These are phyloP conservation scores for Pangasius larnaudii DNA, from an alignment of 2,797 vertebrate genomes.

Conservation along the genomic window DNA sequence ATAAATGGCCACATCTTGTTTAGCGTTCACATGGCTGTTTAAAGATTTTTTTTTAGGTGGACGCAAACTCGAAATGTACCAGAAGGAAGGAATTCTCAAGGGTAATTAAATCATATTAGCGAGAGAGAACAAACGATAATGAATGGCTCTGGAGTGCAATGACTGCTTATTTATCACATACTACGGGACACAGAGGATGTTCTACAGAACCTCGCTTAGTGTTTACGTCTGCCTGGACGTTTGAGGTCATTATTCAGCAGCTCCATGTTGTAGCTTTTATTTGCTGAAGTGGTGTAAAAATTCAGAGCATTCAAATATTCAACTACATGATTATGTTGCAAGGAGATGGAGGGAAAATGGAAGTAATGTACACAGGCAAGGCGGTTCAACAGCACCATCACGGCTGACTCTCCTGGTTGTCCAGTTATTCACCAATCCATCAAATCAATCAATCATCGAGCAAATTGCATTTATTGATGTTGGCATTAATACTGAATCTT, in stretches of 20 bases:
- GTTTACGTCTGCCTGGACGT: slow-evolving; percentile 18
- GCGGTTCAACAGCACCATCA: not conserved
- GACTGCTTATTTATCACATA: slow-evolving; percentile 30
- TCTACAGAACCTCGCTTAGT: not conserved
- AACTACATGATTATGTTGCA: not conserved
- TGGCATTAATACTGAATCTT: not conserved
- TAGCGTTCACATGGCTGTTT: not conserved
- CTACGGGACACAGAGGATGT: not conserved
- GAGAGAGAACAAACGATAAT: slow-evolving; percentile 35
- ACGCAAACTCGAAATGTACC: slow-evolving; percentile 39
- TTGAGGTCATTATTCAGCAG: not conserved
- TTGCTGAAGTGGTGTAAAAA: not conserved
- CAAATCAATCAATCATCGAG: not conserved
- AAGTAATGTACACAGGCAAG: not conserved
- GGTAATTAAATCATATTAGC: slow-evolving; percentile 40
- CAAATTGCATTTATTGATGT: not conserved
- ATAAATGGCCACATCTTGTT: not conserved
- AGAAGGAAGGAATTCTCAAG: slow-evolving; percentile 40
- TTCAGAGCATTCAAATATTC: not conserved
- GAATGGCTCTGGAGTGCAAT: slow-evolving; percentile 22
- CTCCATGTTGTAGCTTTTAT: not conserved
- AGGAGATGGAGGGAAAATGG: not conserved
- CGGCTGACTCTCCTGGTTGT: no score
- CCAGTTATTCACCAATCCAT: not conserved
- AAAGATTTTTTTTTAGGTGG: not conserved